phyloP scores from a whole-genome alignment of 2,113 vertebrate genomes.

The Tychaedon coryphoeus region DNA sequence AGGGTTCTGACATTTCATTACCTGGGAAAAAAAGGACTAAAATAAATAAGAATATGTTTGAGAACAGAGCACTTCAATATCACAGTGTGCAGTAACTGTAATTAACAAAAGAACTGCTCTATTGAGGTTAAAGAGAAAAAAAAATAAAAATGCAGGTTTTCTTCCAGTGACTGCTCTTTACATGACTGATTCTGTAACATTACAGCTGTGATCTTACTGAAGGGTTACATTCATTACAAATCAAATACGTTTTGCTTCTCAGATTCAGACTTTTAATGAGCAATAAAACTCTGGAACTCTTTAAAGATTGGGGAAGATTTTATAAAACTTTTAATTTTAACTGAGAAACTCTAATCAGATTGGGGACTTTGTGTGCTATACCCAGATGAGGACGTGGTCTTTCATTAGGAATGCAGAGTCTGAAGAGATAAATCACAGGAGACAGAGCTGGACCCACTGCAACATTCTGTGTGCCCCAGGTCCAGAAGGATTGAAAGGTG shows the following conservation, averaged over 20 bases:
- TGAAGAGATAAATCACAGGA: background rate
- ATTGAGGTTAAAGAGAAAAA: conserved; percentile 64
- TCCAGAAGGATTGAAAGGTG: background rate
- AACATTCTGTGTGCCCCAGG: background rate
- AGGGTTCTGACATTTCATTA: conserved; percentile 88
- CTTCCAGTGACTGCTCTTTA: conserved; percentile 70
- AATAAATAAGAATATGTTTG: conserved; percentile 86
- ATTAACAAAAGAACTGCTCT: conserved; percentile 84
- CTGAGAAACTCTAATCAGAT: background rate
- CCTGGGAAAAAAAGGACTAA: conserved; percentile 79
- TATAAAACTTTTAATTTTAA: background rate
- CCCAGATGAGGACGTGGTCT: background rate
- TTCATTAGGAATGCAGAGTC: background rate
- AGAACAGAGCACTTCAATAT: conserved; percentile 79
- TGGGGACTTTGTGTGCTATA: background rate
- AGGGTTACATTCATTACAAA: conserved; percentile 51
- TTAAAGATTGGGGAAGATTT: background rate
- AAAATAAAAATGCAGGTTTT: conserved; percentile 59
- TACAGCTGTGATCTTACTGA: conserved; percentile 68
- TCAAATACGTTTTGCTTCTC: conserved; percentile 18
- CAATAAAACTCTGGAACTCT: background rate
- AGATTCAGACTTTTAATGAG: conserved; percentile 24
- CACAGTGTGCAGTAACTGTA: conserved; percentile 82
- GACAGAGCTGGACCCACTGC: background rate
- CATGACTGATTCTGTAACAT: conserved; percentile 70